Evolutionary conservation across 1,140 invertebrate species (phyloP), one percentile per base, ranked within the genome.

Genomic region (Rhizoglyphus robini): DNA sequence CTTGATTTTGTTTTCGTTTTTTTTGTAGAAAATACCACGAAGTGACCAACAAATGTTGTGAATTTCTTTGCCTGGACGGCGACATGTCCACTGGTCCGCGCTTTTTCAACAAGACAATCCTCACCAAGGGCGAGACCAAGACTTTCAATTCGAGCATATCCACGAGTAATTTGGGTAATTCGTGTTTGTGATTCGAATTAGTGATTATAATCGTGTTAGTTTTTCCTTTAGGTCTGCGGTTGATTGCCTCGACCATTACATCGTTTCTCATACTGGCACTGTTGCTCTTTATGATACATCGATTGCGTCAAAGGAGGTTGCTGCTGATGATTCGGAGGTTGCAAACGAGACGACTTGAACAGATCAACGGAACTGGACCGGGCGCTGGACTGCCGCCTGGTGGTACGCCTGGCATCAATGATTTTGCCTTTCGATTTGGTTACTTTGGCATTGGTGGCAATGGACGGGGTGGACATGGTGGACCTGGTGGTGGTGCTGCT

Each of bases 191-290:
- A 72, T 73, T 30, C 70, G 73, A 74, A 75, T 64, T 31, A 8
- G n/a, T 60, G 25, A 27, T 58, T 59, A 13, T 63, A n/a, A 48
- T 61, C 46, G 58, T n/a, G 58, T 57, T 27, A n/a, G n/a, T 63
- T 63, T 15, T 29, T n/a, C 20, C 62, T 18, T 70, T 78, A 5
- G 75, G 75, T 32, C 64, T 78, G 25, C 69, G 76, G 32, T 70
- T 78, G 41, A 75, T 77, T 27, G 76, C 77, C 23, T 76, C 75
- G 65, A 76, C 76, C n/a, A 74, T 78, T 13, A 78, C 76, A 27
- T 77, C 76, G 3, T 76, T 78, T 62, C 70, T 78, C 1, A 75
- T 78, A n/a, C 69, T 78, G 4, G 76, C 76, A 31, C 69, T 78
- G 5, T 68, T 78, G 8, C 68, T 78, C 5, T 78, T 78, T 65